phyloP scores from a whole-genome alignment of 2,113 vertebrate genomes.

The Platichthys flesus region DNA sequence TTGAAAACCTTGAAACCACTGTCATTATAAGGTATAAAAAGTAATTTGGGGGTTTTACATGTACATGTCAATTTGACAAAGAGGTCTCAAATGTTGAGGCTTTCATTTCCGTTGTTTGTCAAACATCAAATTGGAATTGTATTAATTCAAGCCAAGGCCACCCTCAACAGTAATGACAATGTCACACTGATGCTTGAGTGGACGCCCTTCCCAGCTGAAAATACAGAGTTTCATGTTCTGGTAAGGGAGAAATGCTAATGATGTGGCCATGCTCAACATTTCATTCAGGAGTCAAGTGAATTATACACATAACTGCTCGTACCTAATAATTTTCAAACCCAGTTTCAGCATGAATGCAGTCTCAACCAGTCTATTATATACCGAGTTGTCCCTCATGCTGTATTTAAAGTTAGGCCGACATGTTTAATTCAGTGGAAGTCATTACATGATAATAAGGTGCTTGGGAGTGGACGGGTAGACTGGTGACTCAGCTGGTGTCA shows the following conservation, averaged over 20 bases:
- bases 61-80: conserved; percentile 34
- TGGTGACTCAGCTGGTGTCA: conserved; percentile 71
- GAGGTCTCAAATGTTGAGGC: conserved; percentile 8
- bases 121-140: conserved; percentile 36
- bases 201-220: conserved; percentile 12
- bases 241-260: conserved; percentile 43
- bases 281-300: conserved; percentile 11
- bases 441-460: conserved; percentile 72
- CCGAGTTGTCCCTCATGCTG: conserved; percentile 35
- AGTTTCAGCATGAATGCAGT: conserved; percentile 17
- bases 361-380: conserved; percentile 40
- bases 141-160: conserved; percentile 40
- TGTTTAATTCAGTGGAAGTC: conserved; percentile 75
- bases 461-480: conserved; percentile 53
- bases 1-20: not conserved
- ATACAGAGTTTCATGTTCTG: conserved; percentile 42
- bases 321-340: conserved; percentile 35
- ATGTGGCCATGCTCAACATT: conserved; percentile 17
- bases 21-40: not conserved
- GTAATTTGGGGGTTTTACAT: conserved; percentile 13
- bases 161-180: conserved; percentile 31
- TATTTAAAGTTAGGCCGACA: conserved; percentile 54
- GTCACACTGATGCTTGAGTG: conserved; percentile 41
- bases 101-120: conserved; percentile 3
- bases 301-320: conserved; percentile 31